phyloP scores from a whole-genome alignment of 23 tunicate genomes.

The Trididemnum miniatum region DNA sequence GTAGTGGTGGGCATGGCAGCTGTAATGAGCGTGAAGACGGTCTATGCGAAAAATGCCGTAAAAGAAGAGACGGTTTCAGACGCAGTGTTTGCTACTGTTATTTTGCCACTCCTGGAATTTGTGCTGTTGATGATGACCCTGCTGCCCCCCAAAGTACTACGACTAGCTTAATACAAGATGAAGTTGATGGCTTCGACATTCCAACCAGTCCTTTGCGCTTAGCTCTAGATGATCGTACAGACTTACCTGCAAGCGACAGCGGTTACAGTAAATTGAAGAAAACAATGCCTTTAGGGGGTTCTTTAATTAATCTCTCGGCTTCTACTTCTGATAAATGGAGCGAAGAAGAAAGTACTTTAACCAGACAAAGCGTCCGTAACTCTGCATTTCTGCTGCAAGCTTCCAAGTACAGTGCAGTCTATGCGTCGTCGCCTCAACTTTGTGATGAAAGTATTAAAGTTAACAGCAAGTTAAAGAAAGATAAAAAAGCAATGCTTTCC shows the following conservation, averaged over 20 bases:
- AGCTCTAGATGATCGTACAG: not conserved
- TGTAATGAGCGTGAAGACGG: not conserved
- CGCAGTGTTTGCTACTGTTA: not conserved
- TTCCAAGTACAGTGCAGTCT: slow-evolving; percentile 3
- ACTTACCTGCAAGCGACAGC: not conserved
- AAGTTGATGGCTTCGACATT: not conserved
- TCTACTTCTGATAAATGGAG: not conserved
- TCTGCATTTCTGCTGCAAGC: not conserved
- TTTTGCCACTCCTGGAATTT: not conserved
- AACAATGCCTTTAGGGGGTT: not conserved
- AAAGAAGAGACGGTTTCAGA: not conserved
- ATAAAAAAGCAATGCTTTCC: not conserved
- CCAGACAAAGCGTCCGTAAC: not conserved
- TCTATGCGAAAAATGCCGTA: not conserved
- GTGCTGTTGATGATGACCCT: not conserved
- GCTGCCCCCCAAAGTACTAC: not conserved
- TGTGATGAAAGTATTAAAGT: not conserved
- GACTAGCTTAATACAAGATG: not conserved
- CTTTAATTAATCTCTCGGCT: not conserved
- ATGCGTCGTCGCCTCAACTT: slow-evolving; percentile 28
- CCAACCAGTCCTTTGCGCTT: not conserved
- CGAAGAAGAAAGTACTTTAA: slow-evolving; percentile 13
- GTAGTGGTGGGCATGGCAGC: not conserved
- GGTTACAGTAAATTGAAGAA: not conserved
- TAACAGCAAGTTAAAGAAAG: not conserved